phyloP scores from a whole-genome alignment of 2,113 vertebrate species.

The Amphiprion ocellaris region DNA sequence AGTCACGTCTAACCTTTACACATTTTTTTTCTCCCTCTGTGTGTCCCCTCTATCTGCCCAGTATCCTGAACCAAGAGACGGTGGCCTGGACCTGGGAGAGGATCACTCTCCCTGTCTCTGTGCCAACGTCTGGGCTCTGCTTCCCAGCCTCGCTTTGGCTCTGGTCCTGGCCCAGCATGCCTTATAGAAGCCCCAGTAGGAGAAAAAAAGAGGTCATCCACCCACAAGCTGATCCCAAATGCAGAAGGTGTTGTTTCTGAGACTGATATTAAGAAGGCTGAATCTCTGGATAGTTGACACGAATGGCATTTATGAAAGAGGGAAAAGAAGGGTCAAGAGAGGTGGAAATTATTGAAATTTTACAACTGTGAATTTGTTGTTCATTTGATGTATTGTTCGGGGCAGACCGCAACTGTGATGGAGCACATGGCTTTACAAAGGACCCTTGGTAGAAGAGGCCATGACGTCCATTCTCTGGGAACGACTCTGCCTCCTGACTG shows the following conservation, averaged over 20 bases:
- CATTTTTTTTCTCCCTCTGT: constrained; percentile 59
- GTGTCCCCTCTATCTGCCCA: constrained; percentile 62
- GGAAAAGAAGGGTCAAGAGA: constrained; percentile 43
- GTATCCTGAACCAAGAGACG: constrained; percentile 63
- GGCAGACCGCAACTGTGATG: constrained; percentile 51
- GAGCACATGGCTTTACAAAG: constrained; percentile 60
- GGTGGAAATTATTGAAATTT: constrained; percentile 46
- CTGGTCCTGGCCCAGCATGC: constrained; percentile 77
- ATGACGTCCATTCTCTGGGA: constrained; percentile 25
- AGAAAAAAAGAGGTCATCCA: constrained; percentile 76
- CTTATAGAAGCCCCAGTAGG: constrained; percentile 77
- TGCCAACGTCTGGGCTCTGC: constrained; percentile 77
- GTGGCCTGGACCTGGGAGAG: constrained; percentile 60
- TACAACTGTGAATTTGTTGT: constrained; percentile 71
- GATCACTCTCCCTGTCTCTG: constrained; percentile 67
- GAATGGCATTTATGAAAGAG: constrained; percentile 62
- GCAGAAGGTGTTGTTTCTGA: constrained; percentile 78
- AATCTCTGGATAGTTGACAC: constrained; percentile 66
- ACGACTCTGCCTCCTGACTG: constrained; percentile 37
- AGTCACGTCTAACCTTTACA: constrained; percentile 79
- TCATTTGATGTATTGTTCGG: constrained; percentile 68
- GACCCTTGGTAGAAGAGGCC: constrained; percentile 43
- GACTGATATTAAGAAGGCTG: constrained; percentile 70
- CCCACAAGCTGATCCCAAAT: constrained; percentile 80
- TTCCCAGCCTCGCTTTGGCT: constrained; percentile 73